Conservation (phyloP, 2,888 invertebrate genomes). For the Amphimallon solstitiale region DNA sequence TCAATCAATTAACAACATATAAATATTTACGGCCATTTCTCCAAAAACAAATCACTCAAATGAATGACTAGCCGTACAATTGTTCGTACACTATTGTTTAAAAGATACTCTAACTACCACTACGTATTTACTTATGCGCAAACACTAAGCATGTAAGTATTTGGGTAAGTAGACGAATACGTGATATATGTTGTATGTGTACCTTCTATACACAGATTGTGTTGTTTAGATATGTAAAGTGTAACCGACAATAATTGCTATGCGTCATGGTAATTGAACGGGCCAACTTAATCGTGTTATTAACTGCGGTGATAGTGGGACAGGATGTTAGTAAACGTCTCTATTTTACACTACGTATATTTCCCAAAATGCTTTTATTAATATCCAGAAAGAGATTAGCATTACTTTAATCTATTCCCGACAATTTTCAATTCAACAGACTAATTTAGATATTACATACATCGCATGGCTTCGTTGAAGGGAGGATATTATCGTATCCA, state of each 20-base stretch:
- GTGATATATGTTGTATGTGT: background rate
- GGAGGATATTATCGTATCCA: no score
- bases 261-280: conserved; percentile 6
- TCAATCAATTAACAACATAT: no score
- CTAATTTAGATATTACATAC: no score
- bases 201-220: background rate
- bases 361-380: background rate
- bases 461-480: no score
- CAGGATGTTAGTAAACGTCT: conserved; percentile 10
- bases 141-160: background rate
- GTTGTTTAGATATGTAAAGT: background rate
- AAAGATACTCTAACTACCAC: background rate
- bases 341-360: background rate
- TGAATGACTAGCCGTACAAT: no score
- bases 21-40: no score
- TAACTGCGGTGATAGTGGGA: conserved; percentile 29
- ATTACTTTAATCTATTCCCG: no score
- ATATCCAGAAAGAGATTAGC: no score
- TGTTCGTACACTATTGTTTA: no score
- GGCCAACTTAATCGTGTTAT: conserved; percentile 21
- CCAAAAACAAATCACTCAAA: no score
- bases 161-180: conserved; percentile 30
- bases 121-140: background rate
- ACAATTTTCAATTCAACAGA: no score
- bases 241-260: conserved; percentile 7